These are phyloP conservation scores for Laterallus jamaicensis DNA, from an alignment of 2,113 vertebrate genomes.

Conservation along the genomic window DNA sequence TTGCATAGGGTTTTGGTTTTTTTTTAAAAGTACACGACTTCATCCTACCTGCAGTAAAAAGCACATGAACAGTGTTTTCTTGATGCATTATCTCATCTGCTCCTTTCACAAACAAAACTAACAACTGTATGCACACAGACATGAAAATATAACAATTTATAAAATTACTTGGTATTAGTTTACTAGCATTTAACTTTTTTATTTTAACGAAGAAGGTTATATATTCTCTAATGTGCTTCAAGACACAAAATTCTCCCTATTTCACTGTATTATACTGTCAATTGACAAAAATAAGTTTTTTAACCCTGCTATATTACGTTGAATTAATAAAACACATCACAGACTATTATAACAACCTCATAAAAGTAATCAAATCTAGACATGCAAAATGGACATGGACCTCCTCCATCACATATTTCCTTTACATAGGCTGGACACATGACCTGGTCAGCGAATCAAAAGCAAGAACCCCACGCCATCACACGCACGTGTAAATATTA, in stretches of 20 bases:
- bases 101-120: not conserved
- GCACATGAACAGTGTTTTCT: not conserved
- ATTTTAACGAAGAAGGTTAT: not conserved
- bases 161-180: not conserved
- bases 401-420: not conserved
- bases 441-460: constrained; percentile 63
- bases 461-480: not conserved
- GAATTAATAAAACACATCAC: not conserved
- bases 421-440: constrained; percentile 17
- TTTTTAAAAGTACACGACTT: not conserved
- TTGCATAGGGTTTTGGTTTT: not conserved
- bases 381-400: not conserved
- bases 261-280: not conserved
- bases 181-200: not conserved
- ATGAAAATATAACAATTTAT: not conserved
- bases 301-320: not conserved
- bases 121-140: not conserved
- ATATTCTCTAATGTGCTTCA: not conserved
- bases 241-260: fast-evolving
- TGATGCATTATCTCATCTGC: not conserved
- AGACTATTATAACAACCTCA: fast-evolving
- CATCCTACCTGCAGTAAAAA: not conserved
- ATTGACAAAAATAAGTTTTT: not conserved
- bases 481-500: not conserved
- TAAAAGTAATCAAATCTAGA: not conserved